Base-by-base conservation (phyloP, 2,888 invertebrate genomes). In the Ormyrus thymus region DNA sequence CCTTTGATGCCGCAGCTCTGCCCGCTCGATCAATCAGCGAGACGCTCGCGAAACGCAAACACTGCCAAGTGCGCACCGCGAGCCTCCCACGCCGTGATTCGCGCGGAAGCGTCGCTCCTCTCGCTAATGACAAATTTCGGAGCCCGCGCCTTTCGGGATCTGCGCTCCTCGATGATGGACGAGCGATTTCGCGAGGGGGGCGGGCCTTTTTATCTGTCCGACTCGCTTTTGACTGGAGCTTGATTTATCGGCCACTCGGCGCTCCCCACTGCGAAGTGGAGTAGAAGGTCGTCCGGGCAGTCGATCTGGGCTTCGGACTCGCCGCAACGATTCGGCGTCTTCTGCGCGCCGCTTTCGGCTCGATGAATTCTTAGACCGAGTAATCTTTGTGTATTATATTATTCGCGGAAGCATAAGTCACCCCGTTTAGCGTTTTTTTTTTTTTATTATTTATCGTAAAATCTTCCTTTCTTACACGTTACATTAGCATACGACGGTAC, bases 111-210 rank as follows among this genome's bases (percentile, higher is more conserved):
- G 55, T 64, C 55, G 55, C 15, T 64, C 6, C 55, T 15, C 15
- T 43, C 55, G 45, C 45, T 4, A 70, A 50, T 55, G 64, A 64
- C 55, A 64, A 64, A 55, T 45, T 72, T 64, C 9, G 43, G 29
- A 29, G 29, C 4, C 45, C 15, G 51, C 58, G 70, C 46, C 7
- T 43, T 43, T 7, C 3, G 2, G 53, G 8, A 29, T 29, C 29
- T 4, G 29, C 48, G 29, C 8, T 43, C 6, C 4, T 6, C 15
- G 43, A 46, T 50, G 48, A 8, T 64, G 59, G 53, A 10, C 46
- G 46, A 13, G n/a, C 66, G 74, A 74, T 74, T 74, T 66, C 45
- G 9, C 29, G 5, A 7, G 58, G 58, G 46, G 45, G 46, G 9
- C 62, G 62, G 51, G 71, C 15, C n/a, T 43, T 15, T 13, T 13